Conservation (phyloP, 2,113 vertebrate genomes). For the Bos javanicus region DNA sequence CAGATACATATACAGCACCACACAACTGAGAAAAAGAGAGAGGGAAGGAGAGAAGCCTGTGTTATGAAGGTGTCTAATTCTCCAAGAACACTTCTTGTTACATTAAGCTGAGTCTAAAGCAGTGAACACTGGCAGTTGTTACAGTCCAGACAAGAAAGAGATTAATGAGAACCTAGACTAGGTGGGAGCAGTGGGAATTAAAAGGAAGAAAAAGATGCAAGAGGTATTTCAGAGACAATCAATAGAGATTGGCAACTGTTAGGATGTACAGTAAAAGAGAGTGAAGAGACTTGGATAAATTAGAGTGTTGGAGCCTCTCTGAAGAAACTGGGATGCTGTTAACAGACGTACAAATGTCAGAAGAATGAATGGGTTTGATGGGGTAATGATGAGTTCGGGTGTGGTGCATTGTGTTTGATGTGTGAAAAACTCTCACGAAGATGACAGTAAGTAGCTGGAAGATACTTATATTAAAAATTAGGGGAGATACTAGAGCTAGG, state of each 20-base stretch:
- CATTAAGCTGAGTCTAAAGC: conserved; percentile 3
- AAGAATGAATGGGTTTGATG: background rate
- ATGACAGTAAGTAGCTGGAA: background rate
- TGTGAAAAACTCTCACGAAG: background rate
- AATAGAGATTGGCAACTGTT: conserved; percentile 61
- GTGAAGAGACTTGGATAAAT: conserved; percentile 19
- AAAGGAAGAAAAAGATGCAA: conserved; percentile 46
- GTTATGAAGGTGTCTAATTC: background rate
- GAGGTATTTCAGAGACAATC: conserved; percentile 60
- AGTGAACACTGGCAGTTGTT: background rate
- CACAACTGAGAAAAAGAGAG: background rate
- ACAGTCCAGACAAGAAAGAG: conserved; percentile 32
- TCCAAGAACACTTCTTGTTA: background rate
- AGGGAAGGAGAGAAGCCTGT: background rate
- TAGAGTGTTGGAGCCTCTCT: background rate
- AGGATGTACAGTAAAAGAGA: background rate
- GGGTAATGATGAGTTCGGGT: background rate
- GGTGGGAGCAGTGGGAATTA: conserved; percentile 26
- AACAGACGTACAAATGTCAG: background rate
- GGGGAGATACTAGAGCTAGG: background rate
- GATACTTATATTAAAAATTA: background rate
- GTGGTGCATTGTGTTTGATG: background rate
- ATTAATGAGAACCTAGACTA: conserved; percentile 38
- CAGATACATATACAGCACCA: background rate
- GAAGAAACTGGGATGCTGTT: background rate